Conservation (phyloP, 37 sponge, comb jelly and placozoan genomes). For the Hexactinellida sp. region DNA sequence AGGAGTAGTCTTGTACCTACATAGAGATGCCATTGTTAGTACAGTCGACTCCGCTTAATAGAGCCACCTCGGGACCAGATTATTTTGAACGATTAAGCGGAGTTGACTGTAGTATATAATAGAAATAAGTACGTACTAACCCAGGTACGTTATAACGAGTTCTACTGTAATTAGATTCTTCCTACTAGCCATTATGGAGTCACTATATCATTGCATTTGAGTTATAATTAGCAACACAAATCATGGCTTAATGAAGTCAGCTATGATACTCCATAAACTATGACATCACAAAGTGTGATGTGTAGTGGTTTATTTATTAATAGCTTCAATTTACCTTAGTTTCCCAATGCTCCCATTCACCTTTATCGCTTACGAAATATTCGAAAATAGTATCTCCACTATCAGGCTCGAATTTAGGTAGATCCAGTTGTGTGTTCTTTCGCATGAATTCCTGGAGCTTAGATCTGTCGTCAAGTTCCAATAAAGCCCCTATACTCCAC, state of each 20-base stretch:
- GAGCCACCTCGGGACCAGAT: neutral
- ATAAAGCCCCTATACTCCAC: constrained; percentile 94
- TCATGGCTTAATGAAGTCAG: too few relatives aligned
- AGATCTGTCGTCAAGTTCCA: constrained; percentile 79
- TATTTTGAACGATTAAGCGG: neutral
- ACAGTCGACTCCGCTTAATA: neutral
- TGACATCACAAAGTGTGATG: too few relatives aligned
- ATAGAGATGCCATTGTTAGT: too few relatives aligned
- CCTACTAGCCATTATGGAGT: too few relatives aligned
- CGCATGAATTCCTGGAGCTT: constrained; percentile 70
- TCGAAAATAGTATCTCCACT: constrained; percentile 92
- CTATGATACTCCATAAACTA: too few relatives aligned
- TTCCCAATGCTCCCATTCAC: constrained; percentile 76
- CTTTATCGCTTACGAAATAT: constrained; percentile 65
- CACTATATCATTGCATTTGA: too few relatives aligned
- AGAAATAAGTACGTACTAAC: neutral
- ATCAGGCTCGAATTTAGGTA: constrained; percentile 43
- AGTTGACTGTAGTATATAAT: neutral
- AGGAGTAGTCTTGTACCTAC: constrained; percentile 56
- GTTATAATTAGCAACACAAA: too few relatives aligned
- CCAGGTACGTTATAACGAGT: neutral
- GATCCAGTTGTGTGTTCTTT: constrained; percentile 39
- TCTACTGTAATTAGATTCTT: neutral
- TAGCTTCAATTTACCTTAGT: neutral
- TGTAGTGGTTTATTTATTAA: neutral